Percentiles rank a stretch among this genome's conserved stretches.
Conservation (phyloP, 2,113 vertebrate genomes). For the Hippoglossus stenolepis region DNA sequence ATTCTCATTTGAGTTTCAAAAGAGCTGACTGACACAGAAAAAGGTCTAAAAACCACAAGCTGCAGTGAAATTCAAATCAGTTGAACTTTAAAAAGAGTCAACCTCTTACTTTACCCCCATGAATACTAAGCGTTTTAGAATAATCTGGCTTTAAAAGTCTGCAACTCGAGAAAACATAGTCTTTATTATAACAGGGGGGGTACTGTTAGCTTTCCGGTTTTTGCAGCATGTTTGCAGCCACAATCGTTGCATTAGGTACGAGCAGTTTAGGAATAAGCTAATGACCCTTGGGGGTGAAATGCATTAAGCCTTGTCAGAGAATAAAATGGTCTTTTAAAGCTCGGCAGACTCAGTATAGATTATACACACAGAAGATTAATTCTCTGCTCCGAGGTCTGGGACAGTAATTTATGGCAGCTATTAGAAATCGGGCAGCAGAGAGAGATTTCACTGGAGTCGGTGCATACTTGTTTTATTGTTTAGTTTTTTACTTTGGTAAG, state of each 20-base stretch:
- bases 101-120: neutral
- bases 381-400: slow-evolving; percentile 8
- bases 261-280: slow-evolving; percentile 12
- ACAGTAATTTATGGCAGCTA: slow-evolving; percentile 31
- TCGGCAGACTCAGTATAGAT: slow-evolving; percentile 11
- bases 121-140: neutral
- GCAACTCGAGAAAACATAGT: neutral
- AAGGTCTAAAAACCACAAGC: neutral
- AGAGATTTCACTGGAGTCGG: neutral
- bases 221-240: neutral
- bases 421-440: slow-evolving; percentile 14
- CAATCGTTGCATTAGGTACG: neutral
- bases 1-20: slow-evolving; percentile 13
- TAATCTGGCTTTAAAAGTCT: neutral
- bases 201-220: neutral
- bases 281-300: slow-evolving; percentile 13
- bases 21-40: slow-evolving; percentile 15
- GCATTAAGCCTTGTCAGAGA: slow-evolving; percentile 16
- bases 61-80: slow-evolving; percentile 9
- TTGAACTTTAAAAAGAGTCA: slow-evolving; percentile 8
- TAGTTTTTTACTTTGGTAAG: neutral
- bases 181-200: too few relatives aligned
- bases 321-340: slow-evolving; percentile 32
- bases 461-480: slow-evolving; percentile 12
- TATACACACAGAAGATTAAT: slow-evolving; percentile 25